Evolutionary conservation across 53 echinoderm and acorn worm species (phyloP).

Genomic region (Temnopleurus reevesii): DNA sequence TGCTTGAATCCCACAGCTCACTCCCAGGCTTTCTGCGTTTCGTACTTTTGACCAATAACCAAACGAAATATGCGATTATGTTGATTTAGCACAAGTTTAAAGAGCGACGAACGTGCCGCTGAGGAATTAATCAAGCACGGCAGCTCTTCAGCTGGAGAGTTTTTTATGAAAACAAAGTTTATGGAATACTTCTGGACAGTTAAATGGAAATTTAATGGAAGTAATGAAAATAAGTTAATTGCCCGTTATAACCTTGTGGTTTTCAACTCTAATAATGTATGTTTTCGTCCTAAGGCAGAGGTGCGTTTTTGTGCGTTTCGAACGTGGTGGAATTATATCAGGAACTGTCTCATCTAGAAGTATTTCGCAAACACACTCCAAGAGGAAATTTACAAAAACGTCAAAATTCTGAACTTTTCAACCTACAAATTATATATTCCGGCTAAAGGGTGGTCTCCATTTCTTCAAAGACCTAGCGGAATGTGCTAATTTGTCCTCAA

Average conservation of each 20-base stretch:
- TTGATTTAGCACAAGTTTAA: background rate
- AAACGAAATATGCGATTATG: background rate
- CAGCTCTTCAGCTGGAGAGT: background rate
- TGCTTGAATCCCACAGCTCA: background rate
- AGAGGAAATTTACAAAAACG: background rate
- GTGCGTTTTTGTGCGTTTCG: background rate
- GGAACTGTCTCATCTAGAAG: background rate
- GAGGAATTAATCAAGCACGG: background rate
- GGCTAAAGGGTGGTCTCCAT: constrained; percentile 17
- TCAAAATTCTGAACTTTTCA: background rate
- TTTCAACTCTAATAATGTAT: too few relatives aligned
- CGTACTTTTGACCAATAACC: background rate
- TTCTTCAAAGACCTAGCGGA: background rate
- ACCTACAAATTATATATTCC: constrained; percentile 2
- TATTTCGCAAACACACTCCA: background rate
- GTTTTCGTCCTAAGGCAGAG: too few relatives aligned
- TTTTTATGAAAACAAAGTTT: too few relatives aligned
- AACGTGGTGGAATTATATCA: background rate
- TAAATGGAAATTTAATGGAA: too few relatives aligned
- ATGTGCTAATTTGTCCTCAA: constrained; percentile 50
- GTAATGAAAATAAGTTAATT: too few relatives aligned
- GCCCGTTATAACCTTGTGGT: too few relatives aligned
- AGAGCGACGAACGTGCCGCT: background rate
- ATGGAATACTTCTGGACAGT: too few relatives aligned
- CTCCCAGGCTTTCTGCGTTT: background rate